phyloP scores from a whole-genome alignment of 2,113 vertebrate species.

The Hypomesus transpacificus region DNA sequence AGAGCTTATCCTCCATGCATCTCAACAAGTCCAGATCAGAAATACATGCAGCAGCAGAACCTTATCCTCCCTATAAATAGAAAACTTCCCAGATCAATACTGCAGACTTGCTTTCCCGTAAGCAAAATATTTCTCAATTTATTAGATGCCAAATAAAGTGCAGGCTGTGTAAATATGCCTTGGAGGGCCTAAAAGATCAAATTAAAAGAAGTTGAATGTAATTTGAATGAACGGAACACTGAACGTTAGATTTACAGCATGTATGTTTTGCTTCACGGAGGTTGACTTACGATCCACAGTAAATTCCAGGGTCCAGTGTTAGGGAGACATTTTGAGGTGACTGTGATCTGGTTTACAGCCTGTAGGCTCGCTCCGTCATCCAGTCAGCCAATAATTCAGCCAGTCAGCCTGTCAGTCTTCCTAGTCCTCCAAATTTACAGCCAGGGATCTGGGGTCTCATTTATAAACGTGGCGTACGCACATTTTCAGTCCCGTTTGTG shows the following conservation, averaged over 20 bases:
- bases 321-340: slow-evolving; percentile 12
- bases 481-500: too few species aligned
- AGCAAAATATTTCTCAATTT: slow-evolving; percentile 29
- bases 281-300: slow-evolving; percentile 12
- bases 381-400: not conserved
- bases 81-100: slow-evolving; percentile 41
- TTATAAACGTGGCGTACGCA: too few species aligned
- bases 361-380: slow-evolving; percentile 3
- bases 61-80: slow-evolving; percentile 37
- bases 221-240: slow-evolving; percentile 21
- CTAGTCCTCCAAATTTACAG: not conserved
- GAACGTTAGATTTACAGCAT: slow-evolving; percentile 26
- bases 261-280: slow-evolving; percentile 23
- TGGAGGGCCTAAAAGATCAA: slow-evolving; percentile 5
- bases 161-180: slow-evolving; percentile 13
- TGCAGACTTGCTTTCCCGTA: slow-evolving; percentile 32
- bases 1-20: not conserved
- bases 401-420: not conserved
- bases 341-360: slow-evolving; percentile 1
- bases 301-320: slow-evolving; percentile 32
- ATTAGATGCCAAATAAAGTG: slow-evolving; percentile 4
- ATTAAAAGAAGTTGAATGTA: slow-evolving; percentile 36
- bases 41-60: slow-evolving; percentile 12
- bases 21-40: slow-evolving; percentile 25
- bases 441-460: too few species aligned